Evolutionary conservation across 2,113 vertebrate genomes (phyloP).

Genomic region (Chaetura pelagica): DNA sequence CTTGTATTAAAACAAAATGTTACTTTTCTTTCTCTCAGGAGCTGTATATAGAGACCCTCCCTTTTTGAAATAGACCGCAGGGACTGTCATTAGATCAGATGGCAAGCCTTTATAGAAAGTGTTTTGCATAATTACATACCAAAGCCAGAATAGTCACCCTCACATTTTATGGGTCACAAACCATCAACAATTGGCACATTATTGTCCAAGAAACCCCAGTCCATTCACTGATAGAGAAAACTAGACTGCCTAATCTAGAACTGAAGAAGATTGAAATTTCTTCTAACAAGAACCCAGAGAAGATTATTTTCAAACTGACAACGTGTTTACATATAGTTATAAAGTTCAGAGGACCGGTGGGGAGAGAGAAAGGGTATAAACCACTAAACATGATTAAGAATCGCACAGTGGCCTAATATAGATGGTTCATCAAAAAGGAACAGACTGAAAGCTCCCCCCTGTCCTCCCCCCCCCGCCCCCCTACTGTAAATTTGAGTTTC

Average conservation of each 20-base stretch:
- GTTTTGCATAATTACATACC: conserved; percentile 99
- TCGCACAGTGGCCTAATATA: conserved; percentile 69
- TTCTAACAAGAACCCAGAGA: conserved; percentile 86
- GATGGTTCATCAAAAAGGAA: conserved; percentile 76
- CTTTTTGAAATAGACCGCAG: conserved; percentile 91
- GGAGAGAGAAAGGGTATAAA: conserved; percentile 70
- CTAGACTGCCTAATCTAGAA: conserved; percentile 88
- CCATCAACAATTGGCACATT: conserved; percentile 99
- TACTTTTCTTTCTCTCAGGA: conserved; percentile 79
- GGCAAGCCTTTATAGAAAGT: conserved; percentile 99
- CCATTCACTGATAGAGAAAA: conserved; percentile 87
- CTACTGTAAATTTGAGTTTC: not conserved
- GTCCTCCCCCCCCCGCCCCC: not conserved
- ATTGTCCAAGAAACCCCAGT: conserved; percentile 96
- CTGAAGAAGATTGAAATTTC: conserved; percentile 89
- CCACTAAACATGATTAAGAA: conserved; percentile 77
- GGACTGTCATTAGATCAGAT: conserved; percentile 99
- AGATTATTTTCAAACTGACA: conserved; percentile 90
- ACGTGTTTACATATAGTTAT: conserved; percentile 92
- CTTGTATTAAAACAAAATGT: conserved; percentile 86
- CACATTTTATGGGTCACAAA: conserved; percentile 99
- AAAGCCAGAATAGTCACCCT: conserved; percentile 99
- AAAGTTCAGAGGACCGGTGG: conserved; percentile 85
- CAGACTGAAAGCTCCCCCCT: conserved; percentile 57
- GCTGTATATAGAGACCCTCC: conserved; percentile 83